Percentiles rank a stretch among this genome's conserved stretches.
Conservation (phyloP, 2,888 invertebrate species). For the Cryptus viduatorius region DNA sequence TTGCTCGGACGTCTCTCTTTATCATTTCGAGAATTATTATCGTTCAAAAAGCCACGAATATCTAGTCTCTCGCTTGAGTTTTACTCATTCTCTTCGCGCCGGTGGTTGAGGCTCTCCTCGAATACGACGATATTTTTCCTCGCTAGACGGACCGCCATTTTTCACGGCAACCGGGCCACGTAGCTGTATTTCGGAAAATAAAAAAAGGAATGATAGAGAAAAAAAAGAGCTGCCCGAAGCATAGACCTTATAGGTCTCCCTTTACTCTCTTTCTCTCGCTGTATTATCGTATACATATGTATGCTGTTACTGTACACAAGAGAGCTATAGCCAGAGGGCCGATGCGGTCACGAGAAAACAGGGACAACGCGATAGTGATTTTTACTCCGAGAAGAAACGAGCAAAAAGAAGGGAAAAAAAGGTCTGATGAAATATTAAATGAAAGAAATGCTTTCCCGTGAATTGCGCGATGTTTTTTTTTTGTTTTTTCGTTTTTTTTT, state of each 20-base stretch:
- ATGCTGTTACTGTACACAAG: slow-evolving; percentile 34
- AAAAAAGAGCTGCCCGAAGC: not conserved
- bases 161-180: slow-evolving; percentile 71
- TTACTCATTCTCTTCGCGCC: slow-evolving; percentile 38
- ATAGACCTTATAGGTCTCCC: slow-evolving; percentile 20
- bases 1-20: not conserved
- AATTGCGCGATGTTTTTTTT: not conserved
- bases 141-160: slow-evolving; percentile 72
- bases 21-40: slow-evolving; percentile 1
- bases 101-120: slow-evolving; percentile 48
- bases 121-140: slow-evolving; percentile 70
- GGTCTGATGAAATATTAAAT: not conserved
- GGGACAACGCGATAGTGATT: slow-evolving; percentile 67
- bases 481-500: not conserved
- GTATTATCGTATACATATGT: slow-evolving; percentile 43
- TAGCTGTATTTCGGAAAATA: slow-evolving; percentile 44
- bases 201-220: slow-evolving; percentile 22
- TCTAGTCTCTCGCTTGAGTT: slow-evolving; percentile 33
- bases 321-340: slow-evolving; percentile 39
- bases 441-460: not conserved
- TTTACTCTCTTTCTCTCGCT: slow-evolving; percentile 31
- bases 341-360: slow-evolving; percentile 61
- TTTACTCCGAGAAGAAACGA: not conserved
- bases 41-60: not conserved
- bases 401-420: slow-evolving; percentile 16